Conservation (phyloP, 2,888 invertebrate species). For the Agriopis leucophaearia region DNA sequence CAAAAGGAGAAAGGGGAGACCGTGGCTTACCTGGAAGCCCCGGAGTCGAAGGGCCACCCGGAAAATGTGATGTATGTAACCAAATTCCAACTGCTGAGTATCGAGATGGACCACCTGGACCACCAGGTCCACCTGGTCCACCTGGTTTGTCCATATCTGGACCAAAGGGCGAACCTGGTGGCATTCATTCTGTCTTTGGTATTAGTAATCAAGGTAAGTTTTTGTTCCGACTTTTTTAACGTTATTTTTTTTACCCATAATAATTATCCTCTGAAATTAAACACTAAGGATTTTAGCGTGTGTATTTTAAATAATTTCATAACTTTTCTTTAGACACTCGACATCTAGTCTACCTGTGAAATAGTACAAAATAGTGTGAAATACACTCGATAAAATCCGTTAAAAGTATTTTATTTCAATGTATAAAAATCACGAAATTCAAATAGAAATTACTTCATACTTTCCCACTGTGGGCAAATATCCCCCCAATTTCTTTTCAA, state of each 20-base stretch:
- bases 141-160: slow-evolving; percentile 66
- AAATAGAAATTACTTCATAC: no score
- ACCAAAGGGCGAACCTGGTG: slow-evolving; percentile 64
- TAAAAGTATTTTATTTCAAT: no score
- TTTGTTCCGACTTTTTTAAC: background rate
- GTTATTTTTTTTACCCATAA: background rate
- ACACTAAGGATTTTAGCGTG: no score
- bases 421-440: no score
- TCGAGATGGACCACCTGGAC: slow-evolving; percentile 38
- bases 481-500: no score
- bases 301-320: no score
- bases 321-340: no score
- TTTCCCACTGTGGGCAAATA: no score
- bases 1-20: slow-evolving; percentile 68
- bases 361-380: no score
- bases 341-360: no score
- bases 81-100: slow-evolving; percentile 28
- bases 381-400: no score
- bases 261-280: no score
- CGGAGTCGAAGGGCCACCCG: slow-evolving; percentile 57
- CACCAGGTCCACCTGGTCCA: slow-evolving; percentile 58
- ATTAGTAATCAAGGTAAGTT: background rate
- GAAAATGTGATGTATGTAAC: slow-evolving; percentile 38
- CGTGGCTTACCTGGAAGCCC: slow-evolving; percentile 58
- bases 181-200: background rate